Evolutionary conservation across 2,797 vertebrate genomes (phyloP).

Genomic region (Aeoliscus strigatus): DNA sequence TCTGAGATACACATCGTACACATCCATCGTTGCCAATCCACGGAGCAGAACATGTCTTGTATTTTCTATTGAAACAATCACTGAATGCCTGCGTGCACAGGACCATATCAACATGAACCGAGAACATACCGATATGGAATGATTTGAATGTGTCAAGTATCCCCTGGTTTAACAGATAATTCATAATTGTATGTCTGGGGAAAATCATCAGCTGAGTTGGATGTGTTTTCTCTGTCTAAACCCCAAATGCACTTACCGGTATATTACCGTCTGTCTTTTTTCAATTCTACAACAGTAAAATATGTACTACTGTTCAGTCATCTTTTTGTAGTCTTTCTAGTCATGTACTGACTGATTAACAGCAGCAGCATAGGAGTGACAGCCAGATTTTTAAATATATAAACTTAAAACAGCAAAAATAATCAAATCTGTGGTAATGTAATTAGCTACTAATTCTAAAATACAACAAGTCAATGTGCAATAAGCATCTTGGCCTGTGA

Average conservation of each 20-base stretch:
- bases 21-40: slow-evolving; percentile 1
- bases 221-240: background rate
- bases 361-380: background rate
- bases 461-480: slow-evolving; percentile 27
- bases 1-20: background rate
- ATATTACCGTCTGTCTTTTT: too few species aligned
- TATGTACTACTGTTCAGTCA: too few species aligned
- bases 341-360: slow-evolving; percentile 7
- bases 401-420: slow-evolving; percentile 15
- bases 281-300: too few species aligned
- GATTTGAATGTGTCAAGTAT: slow-evolving; percentile 4
- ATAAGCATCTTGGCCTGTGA: slow-evolving; percentile 15
- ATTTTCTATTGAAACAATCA: slow-evolving; percentile 24
- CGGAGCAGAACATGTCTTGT: slow-evolving; percentile 1
- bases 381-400: slow-evolving; percentile 19
- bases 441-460: slow-evolving; percentile 26
- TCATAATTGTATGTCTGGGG: too few species aligned
- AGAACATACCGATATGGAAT: slow-evolving; percentile 1
- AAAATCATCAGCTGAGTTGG: too few species aligned
- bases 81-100: slow-evolving; percentile 13
- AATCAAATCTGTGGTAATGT: slow-evolving; percentile 23
- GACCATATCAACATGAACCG: slow-evolving; percentile 23
- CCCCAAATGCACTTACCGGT: background rate
- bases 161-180: too few species aligned
- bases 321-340: background rate